Percentiles rank a stretch among this genome's conserved stretches.
Conservation (phyloP, 2,888 invertebrate genomes). For the Boloria selene region DNA sequence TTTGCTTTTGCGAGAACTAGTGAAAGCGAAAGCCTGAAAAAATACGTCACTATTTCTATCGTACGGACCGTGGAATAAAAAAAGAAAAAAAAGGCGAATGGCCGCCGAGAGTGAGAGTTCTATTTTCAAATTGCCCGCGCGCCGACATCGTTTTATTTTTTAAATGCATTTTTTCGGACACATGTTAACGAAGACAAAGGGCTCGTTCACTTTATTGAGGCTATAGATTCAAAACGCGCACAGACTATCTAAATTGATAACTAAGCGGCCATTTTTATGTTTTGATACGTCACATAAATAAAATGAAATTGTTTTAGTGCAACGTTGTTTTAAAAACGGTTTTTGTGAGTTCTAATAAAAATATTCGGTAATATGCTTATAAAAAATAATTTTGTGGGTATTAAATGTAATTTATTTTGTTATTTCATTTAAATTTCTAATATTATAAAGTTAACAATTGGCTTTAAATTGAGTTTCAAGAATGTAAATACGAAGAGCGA, state of each 20-base stretch:
- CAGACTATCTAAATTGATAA: conserved; percentile 15
- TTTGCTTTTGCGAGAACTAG: conserved; percentile 76
- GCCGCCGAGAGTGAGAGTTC: conserved; percentile 71
- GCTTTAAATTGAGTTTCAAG: too few relatives aligned
- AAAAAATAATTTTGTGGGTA: too few relatives aligned
- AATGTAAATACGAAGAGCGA: background rate
- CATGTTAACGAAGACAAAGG: conserved; percentile 46
- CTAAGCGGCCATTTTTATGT: conserved; percentile 17
- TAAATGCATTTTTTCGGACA: conserved; percentile 51
- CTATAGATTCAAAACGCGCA: conserved; percentile 14
- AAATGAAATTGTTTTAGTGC: background rate
- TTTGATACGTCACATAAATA: background rate
- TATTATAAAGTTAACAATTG: too few relatives aligned
- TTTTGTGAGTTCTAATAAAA: background rate
- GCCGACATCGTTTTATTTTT: conserved; percentile 55
- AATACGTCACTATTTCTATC: conserved; percentile 79
- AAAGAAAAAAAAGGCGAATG: conserved; percentile 60
- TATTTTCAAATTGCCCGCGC: conserved; percentile 72
- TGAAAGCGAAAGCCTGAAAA: conserved; percentile 71
- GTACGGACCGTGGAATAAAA: conserved; percentile 66
- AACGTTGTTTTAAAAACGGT: background rate
- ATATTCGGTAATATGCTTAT: too few relatives aligned
- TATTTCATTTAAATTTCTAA: too few relatives aligned
- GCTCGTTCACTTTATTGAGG: conserved; percentile 18
- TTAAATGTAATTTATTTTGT: too few relatives aligned